phyloP scores from a whole-genome alignment of 2,113 vertebrate species.

The Raja brachyura region DNA sequence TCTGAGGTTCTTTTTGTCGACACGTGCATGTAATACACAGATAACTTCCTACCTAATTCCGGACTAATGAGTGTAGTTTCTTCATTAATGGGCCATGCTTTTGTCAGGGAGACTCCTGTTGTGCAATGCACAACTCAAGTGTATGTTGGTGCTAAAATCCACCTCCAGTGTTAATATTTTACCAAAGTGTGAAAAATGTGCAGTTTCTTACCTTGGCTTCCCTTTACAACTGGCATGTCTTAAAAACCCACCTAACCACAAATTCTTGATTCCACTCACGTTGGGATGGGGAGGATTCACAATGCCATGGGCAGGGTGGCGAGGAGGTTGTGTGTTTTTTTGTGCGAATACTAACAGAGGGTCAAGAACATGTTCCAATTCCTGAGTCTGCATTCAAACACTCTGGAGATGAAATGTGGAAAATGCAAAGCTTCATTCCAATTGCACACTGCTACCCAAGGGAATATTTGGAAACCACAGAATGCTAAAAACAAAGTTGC shows the following conservation, averaged over 20 bases:
- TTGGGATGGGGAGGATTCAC: background rate
- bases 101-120: background rate
- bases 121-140: background rate
- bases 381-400: background rate
- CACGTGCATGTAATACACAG: background rate
- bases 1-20: slow-evolving; percentile 20
- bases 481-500: background rate
- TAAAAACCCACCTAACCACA: background rate
- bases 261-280: background rate
- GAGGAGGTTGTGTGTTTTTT: background rate
- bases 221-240: background rate
- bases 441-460: background rate
- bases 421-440: slow-evolving; percentile 11
- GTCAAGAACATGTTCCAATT: background rate
- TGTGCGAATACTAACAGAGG: background rate
- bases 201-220: background rate
- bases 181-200: background rate
- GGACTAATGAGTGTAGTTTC: background rate
- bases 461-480: background rate
- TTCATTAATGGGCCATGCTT: slow-evolving; percentile 8
- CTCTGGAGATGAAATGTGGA: background rate
- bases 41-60: background rate
- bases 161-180: background rate
- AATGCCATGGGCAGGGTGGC: background rate
- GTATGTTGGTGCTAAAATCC: background rate